Conservation (phyloP, 2,113 vertebrate species). For the Megatriorchis doriae region DNA sequence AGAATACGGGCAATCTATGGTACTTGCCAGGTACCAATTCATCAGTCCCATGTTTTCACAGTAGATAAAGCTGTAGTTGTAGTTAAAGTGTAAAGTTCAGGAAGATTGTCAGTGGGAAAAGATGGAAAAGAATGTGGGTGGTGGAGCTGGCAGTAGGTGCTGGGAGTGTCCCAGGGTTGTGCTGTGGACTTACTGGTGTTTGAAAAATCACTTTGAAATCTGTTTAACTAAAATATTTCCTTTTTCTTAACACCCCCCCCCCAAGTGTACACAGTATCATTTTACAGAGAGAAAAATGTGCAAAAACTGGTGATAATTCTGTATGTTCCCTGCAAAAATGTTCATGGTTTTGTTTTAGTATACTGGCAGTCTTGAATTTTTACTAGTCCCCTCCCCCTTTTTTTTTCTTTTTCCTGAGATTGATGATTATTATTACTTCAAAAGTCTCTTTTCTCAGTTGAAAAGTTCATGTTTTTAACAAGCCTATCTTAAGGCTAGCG, state of each 20-base stretch:
- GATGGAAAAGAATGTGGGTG: not conserved
- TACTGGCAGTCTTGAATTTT: not conserved
- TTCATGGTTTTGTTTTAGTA: not conserved
- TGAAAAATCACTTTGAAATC: not conserved
- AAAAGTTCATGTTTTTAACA: not conserved
- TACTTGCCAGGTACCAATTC: not conserved
- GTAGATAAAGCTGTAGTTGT: not conserved
- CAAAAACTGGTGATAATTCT: not conserved
- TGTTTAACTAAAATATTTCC: not conserved
- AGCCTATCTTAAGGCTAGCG: not conserved
- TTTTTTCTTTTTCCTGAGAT: not conserved
- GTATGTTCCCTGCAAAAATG: not conserved
- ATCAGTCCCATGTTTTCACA: not conserved
- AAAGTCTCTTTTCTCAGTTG: not conserved
- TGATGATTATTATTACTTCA: not conserved
- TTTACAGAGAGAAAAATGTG: not conserved
- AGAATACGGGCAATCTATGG: not conserved
- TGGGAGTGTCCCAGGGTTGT: not conserved
- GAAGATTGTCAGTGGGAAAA: not conserved
- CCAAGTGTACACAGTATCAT: accelerated
- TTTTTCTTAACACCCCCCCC: not conserved
- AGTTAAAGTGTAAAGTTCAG: not conserved
- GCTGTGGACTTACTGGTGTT: not conserved
- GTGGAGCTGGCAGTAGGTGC: not conserved
- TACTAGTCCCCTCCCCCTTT: not conserved